Base-by-base conservation (phyloP, 2,888 invertebrate species). In the Nymphalis polychloros region DNA sequence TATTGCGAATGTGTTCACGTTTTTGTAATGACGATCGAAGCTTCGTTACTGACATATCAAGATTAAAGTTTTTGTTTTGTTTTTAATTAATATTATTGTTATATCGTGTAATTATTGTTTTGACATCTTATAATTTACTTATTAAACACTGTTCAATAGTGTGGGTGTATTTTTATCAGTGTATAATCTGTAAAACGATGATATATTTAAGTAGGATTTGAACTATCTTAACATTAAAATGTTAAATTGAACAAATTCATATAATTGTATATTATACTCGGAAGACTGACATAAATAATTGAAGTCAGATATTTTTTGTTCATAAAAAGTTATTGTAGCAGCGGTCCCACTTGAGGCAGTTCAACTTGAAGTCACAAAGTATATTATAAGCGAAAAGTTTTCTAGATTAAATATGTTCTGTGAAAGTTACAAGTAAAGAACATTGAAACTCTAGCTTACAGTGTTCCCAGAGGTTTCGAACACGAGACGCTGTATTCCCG, bases 341-440 rank as follows among this genome's bases (percentile, higher is more conserved):
- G 46, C 46, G 59, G 59, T 60, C 65, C 59, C 65, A 60, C 50
- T 65, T 46, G 65, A n/a, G 50, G 65, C 59, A 46, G 59, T 35
- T 59, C 59, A 27, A 31, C 47, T 59, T 27, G 46, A 59, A 41
- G 31, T 31, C 49, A 50, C 27, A 31, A 59, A 59, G 27, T 46
- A 46, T 20, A 10, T 65, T 65, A 65, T 59, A 59, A 60, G 59
- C 59, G 65, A 49, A 50, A 65, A 65, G 52, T 52, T 52, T 64
- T 27, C 59, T 59, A 19, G 59, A 65, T 52, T 60, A 52, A 65
- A 46, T 52, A 59, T 52, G 59, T 65, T 59, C 65, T 60, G 46
- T 65, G 47, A 65, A 65, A 65, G 65, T 59, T 65, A 65, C 41
- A 52, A 46, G 59, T 65, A 49, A 65, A 65, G 46, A 52, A 59